A percentile compares a stretch with the other conserved stretches of the same genome.
phyloP scores from a whole-genome alignment of 1,140 invertebrate genomes.

The Paraescarpia echinospica region DNA sequence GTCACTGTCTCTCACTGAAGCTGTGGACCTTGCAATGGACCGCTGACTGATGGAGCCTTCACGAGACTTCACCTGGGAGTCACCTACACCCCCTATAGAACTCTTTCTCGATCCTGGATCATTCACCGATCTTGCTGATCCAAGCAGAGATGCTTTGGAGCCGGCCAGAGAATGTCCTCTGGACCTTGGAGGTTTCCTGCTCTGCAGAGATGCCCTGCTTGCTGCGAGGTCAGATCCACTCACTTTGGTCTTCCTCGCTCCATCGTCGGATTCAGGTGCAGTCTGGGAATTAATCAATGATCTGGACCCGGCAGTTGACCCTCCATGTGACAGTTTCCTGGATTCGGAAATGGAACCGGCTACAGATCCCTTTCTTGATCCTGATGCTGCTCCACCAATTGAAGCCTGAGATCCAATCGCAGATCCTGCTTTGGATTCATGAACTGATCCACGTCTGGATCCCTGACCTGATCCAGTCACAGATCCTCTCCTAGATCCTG shows the following conservation, averaged over 20 bases:
- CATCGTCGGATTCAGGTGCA: not conserved
- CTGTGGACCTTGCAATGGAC: not conserved
- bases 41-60: not conserved
- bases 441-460: not conserved
- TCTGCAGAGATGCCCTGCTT: not conserved
- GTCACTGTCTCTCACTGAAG: not conserved
- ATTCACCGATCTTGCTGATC: not conserved
- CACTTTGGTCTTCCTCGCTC: not conserved
- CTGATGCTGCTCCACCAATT: not conserved
- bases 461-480: not conserved
- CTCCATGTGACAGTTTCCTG: too few relatives aligned
- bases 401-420: not conserved
- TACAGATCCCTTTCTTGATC: not conserved
- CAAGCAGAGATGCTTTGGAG: not conserved
- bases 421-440: not conserved
- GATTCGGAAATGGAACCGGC: too few relatives aligned
- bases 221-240: not conserved
- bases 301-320: not conserved
- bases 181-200: not conserved
- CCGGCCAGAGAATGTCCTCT: not conserved
- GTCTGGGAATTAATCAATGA: not conserved
- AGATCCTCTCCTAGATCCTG: not conserved
- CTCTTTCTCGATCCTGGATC: not conserved
- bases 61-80: not conserved
- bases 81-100: not conserved